phyloP scores from a whole-genome alignment of 2,888 invertebrate genomes.

The Nowickia ferox region DNA sequence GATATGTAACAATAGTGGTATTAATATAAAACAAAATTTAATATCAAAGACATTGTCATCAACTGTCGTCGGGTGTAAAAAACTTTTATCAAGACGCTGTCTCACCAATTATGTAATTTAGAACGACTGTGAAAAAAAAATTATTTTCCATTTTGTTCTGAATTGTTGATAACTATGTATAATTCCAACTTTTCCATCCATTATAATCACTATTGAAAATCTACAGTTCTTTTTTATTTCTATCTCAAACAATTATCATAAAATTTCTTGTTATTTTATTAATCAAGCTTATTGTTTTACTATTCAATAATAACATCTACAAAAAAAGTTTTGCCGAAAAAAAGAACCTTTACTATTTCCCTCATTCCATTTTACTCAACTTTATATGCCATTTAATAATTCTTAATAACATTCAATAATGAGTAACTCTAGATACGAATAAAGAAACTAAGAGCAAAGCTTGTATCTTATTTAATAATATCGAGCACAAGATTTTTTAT shows the following conservation, averaged over 20 bases:
- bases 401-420: constrained; percentile 56
- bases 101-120: too few relatives aligned
- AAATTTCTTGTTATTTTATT: constrained; percentile 47
- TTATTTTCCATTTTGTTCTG: neutral
- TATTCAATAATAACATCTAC: constrained; percentile 28
- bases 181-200: neutral
- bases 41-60: too few relatives aligned
- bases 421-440: constrained; percentile 2
- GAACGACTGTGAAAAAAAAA: too few relatives aligned
- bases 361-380: neutral
- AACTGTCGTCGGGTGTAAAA: too few relatives aligned
- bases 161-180: neutral
- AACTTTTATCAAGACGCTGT: too few relatives aligned
- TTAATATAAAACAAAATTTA: too few relatives aligned
- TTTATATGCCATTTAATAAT: constrained; percentile 34
- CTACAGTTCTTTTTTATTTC: neutral
- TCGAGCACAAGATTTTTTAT: constrained; percentile 5
- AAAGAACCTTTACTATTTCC: constrained; percentile 26
- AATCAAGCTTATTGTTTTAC: constrained; percentile 52
- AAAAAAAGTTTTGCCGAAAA: constrained; percentile 21
- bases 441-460: neutral
- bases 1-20: too few relatives aligned
- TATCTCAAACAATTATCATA: constrained; percentile 28
- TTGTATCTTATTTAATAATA: neutral
- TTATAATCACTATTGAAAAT: constrained; percentile 20